Base-by-base conservation (phyloP, 1,140 invertebrate genomes). In the Tetramorium alpestre region DNA sequence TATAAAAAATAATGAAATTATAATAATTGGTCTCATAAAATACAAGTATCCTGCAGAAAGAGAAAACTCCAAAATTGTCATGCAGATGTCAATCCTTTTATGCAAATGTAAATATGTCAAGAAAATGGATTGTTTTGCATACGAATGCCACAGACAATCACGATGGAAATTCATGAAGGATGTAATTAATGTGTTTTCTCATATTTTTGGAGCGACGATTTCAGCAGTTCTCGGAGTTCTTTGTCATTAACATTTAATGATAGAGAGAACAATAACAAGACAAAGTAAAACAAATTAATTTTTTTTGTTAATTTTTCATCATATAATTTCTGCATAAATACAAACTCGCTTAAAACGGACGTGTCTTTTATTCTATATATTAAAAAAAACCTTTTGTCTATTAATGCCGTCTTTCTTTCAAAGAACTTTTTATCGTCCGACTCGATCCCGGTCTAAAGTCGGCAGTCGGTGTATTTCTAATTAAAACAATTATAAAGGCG, bases 401-500 rank as follows among this genome's bases (percentile, higher is more conserved):
- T 81, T 47, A 51, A 73, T 82, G 18, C 49, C 18, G 72, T 70
- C 25, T 60, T 82, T 25, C 2, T 16, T 72, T 58, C 67, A 82
- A 73, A 60, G 54, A 54, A 25, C 41, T 44, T 25, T 51, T 70
- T 58, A 70, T 58, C 47, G 33, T 58, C n/a, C 25, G 51, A 82
- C 41, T 47, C 56, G 41, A 73, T 75, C 67, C 41, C 41, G 54
- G 7, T 8, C 47, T 44, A n/a, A 60, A 60, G 69, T 75, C 41
- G 67, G 51, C 8, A 22, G 54, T 49, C 41, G 67, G 16, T 16
- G 51, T 81, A 44, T 86, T 86, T 82, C 85, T 86, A 86, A 86
- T 86, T 82, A 86, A 86, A 86, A 86, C 77, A 86, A 82, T 86
- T 86, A 86, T 86, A 60, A 86, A 81, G 75, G 25, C 51, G 38